Percentiles rank a stretch among this genome's conserved stretches.
Evolutionary conservation across 37 sponge, comb jelly and placozoan genomes (phyloP).

Genomic region (Bolinopsis microptera): DNA sequence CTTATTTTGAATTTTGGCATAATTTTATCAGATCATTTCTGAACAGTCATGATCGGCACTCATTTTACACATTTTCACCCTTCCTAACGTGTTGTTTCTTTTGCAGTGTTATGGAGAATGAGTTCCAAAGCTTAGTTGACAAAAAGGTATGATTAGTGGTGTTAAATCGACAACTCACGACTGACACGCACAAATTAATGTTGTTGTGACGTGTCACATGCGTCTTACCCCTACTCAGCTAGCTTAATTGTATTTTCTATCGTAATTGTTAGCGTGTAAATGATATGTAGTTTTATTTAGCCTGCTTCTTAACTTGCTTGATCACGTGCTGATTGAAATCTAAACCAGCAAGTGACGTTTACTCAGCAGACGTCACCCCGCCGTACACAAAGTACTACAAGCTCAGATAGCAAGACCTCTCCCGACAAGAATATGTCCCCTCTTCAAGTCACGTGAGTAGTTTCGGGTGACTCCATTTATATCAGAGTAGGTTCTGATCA

Average conservation of each 20-base stretch:
- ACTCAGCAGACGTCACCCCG: background rate
- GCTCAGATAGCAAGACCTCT: background rate
- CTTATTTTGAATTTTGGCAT: background rate
- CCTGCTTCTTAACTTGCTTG: too few species aligned
- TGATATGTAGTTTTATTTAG: too few species aligned
- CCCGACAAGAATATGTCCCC: background rate
- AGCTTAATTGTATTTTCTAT: too few species aligned
- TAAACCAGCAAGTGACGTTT: slow-evolving; percentile 32
- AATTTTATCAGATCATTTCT: background rate
- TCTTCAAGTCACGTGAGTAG: background rate
- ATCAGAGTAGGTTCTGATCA: too few species aligned
- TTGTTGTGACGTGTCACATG: background rate
- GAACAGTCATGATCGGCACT: background rate
- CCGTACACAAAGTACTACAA: background rate
- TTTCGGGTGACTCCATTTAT: background rate
- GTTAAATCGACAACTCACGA: too few species aligned
- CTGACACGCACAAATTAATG: background rate
- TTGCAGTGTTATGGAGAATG: slow-evolving; percentile 35
- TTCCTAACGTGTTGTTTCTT: background rate
- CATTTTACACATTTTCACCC: background rate
- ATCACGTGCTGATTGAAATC: too few species aligned
- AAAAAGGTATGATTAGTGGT: slow-evolving; percentile 19
- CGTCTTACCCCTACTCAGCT: background rate
- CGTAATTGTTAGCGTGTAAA: too few species aligned
- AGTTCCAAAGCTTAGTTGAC: background rate